A percentile compares a stretch with the other conserved stretches of the same genome.
Evolutionary conservation across 2,888 invertebrate species (phyloP).

Genomic region (Drosophila anomelani): DNA sequence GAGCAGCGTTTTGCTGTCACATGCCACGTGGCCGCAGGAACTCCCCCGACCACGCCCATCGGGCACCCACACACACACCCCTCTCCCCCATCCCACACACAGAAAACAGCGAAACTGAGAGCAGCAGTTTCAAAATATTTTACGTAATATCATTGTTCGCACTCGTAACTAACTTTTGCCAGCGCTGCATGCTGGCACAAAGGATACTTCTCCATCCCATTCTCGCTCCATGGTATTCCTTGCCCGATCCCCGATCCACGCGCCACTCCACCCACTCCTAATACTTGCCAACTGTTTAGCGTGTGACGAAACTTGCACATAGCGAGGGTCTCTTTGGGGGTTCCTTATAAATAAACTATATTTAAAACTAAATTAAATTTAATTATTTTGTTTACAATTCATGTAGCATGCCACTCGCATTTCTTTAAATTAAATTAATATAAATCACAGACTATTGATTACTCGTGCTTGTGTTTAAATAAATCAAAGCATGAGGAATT

Average conservation of each 20-base stretch:
- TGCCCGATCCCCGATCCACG: conserved; percentile 8
- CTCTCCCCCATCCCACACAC: conserved; percentile 1
- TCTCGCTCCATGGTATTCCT: background rate
- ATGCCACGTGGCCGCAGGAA: conserved; percentile 79
- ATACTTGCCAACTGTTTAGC: conserved; percentile 76
- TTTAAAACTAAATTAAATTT: background rate
- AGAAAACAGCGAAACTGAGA: conserved; percentile 38
- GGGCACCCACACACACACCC: conserved; percentile 14
- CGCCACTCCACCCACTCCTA: conserved; percentile 50
- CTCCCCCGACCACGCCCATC: conserved; percentile 61
- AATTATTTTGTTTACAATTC: background rate
- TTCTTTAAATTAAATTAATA: background rate
- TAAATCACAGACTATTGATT: too few species aligned
- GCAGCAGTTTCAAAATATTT: conserved; percentile 78
- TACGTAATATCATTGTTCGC: conserved; percentile 81
- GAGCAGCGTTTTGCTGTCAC: conserved; percentile 74
- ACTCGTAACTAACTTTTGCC: conserved; percentile 79
- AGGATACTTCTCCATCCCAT: conserved; percentile 37
- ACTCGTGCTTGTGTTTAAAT: too few species aligned
- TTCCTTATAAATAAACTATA: background rate
- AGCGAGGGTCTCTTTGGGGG: conserved; percentile 19
- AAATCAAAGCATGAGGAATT: background rate
- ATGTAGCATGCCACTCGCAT: background rate
- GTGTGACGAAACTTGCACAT: conserved; percentile 42
- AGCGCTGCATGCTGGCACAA: conserved; percentile 55